Base-by-base conservation (phyloP, 1,140 invertebrate species). In the Agrilus planipennis region DNA sequence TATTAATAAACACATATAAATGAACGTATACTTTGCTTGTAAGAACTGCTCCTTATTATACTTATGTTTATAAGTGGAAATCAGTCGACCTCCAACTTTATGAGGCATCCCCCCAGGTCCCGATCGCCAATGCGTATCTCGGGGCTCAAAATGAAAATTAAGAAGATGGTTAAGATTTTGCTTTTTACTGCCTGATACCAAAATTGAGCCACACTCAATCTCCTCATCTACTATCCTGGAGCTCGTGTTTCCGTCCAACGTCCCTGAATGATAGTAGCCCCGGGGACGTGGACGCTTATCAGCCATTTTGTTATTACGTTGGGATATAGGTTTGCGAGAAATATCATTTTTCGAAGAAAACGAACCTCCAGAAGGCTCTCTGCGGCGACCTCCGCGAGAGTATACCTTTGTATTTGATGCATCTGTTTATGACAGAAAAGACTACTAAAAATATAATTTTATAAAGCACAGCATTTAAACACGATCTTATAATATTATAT, bases 31-130 rank as follows among this genome's bases (percentile, higher is more conserved):
- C 88, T 92, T 92, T 22, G 89, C 89, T 67, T 93, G 88, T 22
- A 96, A 65, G 63, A 89, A 96, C 53, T 90, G 80, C 61, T 95
- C 87, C 62, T 91, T 90, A 63, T 85, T 90, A 62, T 89, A 91
- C 55, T 80, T 82, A 51, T 78, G 73, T 20, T 71, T 66, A 34
- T 69, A 64, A 41, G 69, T 59, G 29, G 60, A 55, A 53, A 67
- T 62, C 43, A 68, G 54, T 52, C 62, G 67, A 54, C 62, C 21
- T 27, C 40, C 40, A 9, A 16, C 17, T 34, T 41, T 41, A 25
- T 30, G 25, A 60, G 52, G 64, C 59, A 44, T 47, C 35, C 69
- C 53, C 54, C 69, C 64, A 45, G 20, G 39, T 44, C 34, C 41
- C 19, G 38, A 42, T 28, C 47, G 37, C 30, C 34, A 31, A 43